Percentiles rank a stretch among this genome's conserved stretches.
Conservation (phyloP, 2,797 vertebrate species). For the Catamblyrhynchus diadema region DNA sequence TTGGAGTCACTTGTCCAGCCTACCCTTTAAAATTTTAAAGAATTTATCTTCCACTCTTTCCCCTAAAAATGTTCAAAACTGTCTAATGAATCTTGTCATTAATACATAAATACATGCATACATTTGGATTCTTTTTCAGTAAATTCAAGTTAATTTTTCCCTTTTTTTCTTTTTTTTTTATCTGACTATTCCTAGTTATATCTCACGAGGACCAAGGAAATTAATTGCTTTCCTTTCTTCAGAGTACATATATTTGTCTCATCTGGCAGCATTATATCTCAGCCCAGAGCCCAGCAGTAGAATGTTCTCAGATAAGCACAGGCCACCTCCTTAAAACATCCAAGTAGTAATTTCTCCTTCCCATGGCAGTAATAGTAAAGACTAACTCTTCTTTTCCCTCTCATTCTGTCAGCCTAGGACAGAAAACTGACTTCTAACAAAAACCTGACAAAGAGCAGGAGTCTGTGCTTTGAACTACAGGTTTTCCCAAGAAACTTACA, state of each 20-base stretch:
- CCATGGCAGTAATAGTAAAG: not conserved
- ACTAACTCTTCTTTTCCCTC: not conserved
- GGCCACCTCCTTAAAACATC: not conserved
- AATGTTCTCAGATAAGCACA: not conserved
- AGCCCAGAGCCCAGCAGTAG: not conserved
- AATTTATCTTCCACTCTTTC: not conserved
- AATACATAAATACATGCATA: not conserved
- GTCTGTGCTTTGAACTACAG: not conserved
- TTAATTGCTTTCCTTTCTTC: not conserved
- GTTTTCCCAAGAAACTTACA: not conserved
- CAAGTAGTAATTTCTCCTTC: not conserved
- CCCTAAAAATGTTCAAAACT: not conserved
- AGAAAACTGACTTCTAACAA: not conserved
- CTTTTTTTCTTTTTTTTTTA: too few species aligned
- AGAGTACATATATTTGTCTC: not conserved
- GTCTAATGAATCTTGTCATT: not conserved
- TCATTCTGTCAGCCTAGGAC: not conserved
- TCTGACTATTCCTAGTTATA: not conserved
- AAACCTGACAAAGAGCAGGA: not conserved
- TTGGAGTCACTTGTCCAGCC: not conserved
- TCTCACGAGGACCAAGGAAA: not conserved
- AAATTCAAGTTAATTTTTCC: not conserved
- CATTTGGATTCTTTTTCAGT: not conserved
- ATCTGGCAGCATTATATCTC: not conserved
- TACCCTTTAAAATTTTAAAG: not conserved